These are phyloP conservation scores for Volucella inanis DNA, from an alignment of 2,888 invertebrate genomes.

Conservation along the genomic window DNA sequence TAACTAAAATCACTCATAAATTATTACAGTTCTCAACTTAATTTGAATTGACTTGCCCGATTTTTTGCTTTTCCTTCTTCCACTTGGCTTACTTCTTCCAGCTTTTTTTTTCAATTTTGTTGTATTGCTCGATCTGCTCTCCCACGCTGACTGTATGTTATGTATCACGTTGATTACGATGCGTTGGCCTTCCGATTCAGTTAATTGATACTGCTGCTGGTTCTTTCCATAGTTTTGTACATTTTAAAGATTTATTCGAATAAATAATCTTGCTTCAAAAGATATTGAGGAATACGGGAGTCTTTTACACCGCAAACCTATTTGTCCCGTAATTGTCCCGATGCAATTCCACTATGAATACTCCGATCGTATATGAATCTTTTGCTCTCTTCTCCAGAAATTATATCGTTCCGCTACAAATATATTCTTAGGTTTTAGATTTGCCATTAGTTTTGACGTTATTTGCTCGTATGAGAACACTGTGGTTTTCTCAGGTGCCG, in stretches of 20 bases:
- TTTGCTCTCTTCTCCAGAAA: neutral
- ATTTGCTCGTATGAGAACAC: neutral
- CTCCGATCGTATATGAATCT: too few species aligned
- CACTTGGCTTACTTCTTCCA: neutral
- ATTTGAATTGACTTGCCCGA: neutral
- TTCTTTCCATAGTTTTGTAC: neutral
- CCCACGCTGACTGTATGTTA: neutral
- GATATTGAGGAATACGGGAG: conserved; percentile 7
- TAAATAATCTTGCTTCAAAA: neutral
- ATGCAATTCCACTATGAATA: rapidly evolving
- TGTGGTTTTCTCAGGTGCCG: neutral
- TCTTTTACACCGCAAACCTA: neutral
- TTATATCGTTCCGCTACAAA: neutral
- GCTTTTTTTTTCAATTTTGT: neutral
- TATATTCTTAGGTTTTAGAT: conserved; percentile 1
- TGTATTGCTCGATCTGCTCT: neutral
- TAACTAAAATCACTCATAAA: conserved; percentile 6
- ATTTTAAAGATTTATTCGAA: neutral
- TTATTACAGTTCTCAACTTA: neutral
- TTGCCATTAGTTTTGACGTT: neutral
- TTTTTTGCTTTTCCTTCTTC: neutral
- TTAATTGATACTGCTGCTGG: neutral
- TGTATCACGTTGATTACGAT: neutral
- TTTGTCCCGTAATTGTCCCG: neutral
- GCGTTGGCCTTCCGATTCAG: neutral